Evolutionary conservation across 2,113 vertebrate species (phyloP).

Genomic region (Orientallactaga bullata): DNA sequence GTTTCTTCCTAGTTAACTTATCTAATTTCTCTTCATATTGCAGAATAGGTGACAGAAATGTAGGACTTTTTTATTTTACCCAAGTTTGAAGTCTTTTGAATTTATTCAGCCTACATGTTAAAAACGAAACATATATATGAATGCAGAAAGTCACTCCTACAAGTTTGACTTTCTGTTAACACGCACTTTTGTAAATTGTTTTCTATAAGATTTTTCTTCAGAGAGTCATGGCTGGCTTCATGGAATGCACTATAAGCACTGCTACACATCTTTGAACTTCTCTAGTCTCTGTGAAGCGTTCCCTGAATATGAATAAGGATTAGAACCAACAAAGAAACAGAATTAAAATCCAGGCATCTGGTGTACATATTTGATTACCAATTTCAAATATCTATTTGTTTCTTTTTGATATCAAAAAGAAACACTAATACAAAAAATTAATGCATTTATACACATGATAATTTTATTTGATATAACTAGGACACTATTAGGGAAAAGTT

Average conservation of each 20-base stretch:
- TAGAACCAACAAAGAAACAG: constrained; percentile 19
- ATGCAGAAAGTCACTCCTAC: neutral
- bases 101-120: too few species aligned
- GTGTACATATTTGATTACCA: neutral
- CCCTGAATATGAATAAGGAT: constrained; percentile 25
- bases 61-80: neutral
- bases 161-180: neutral
- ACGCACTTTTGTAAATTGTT: neutral
- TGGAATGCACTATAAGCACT: neutral
- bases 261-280: neutral
- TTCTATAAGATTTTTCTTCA: constrained; percentile 15
- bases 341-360: neutral
- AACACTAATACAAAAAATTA: neutral
- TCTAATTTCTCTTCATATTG: neutral
- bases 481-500: neutral
- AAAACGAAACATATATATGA: neutral
- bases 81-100: neutral
- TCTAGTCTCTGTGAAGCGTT: neutral
- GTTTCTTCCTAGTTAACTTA: neutral
- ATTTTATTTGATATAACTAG: neutral
- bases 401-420: constrained; percentile 20
- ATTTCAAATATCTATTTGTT: constrained; percentile 31
- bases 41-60: neutral
- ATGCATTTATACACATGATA: neutral
- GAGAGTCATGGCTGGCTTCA: neutral